phyloP scores from a whole-genome alignment of 1,140 invertebrate species.

The Chironomus striatipennis region DNA sequence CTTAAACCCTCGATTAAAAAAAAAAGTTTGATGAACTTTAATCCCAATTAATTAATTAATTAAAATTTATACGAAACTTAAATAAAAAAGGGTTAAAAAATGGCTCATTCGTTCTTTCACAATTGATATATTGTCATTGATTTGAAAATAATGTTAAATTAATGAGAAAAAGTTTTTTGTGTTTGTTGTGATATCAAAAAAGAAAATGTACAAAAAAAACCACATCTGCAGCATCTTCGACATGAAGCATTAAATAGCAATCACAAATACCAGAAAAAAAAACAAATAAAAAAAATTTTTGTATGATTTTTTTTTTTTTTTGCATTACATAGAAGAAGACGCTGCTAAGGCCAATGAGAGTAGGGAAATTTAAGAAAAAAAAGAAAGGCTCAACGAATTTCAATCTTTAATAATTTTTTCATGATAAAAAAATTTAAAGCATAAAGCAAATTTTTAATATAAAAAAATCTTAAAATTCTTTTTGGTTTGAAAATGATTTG shows the following conservation, averaged over 20 bases:
- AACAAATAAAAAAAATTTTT: not conserved
- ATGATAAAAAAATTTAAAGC: no score
- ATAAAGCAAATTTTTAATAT: no score
- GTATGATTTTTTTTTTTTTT: not conserved
- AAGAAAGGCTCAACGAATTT: not conserved
- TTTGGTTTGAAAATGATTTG: not conserved
- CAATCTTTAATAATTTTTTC: no score
- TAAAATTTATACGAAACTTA: not conserved
- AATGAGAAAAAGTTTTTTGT: not conserved
- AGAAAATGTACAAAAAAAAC: not conserved
- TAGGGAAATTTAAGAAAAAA: not conserved
- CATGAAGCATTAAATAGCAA: not conserved
- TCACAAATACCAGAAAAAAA: not conserved
- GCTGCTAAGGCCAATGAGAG: not conserved
- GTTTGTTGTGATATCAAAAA: not conserved
- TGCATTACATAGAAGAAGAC: not conserved
- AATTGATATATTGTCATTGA: not conserved
- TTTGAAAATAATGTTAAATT: slow-evolving; percentile 1
- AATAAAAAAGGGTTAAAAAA: no score
- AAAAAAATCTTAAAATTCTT: no score
- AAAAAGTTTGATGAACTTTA: not conserved
- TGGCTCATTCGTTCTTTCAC: no score
- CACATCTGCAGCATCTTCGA: not conserved
- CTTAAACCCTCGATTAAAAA: not conserved
- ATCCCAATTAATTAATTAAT: slow-evolving; percentile 12